Evolutionary conservation across 1,140 invertebrate genomes (phyloP).

Genomic region (Scaptomyza graminum): DNA sequence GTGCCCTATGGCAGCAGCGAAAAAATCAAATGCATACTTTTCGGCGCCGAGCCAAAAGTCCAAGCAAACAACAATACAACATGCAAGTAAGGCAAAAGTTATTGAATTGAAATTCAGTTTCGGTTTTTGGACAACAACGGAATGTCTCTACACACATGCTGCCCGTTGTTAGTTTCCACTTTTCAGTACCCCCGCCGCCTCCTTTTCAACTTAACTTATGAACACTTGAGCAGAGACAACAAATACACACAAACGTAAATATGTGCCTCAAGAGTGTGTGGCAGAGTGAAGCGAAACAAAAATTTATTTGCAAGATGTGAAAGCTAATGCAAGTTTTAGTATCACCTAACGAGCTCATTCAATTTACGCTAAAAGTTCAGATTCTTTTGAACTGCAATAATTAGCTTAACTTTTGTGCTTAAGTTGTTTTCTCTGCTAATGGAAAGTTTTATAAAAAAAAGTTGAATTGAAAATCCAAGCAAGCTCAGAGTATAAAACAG

Average conservation of each 20-base stretch:
- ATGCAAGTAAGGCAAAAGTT: constrained; percentile 40
- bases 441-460: not conserved
- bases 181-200: constrained; percentile 12
- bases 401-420: constrained; percentile 7
- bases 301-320: constrained; percentile 17
- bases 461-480: not conserved
- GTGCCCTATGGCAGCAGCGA: constrained; percentile 2
- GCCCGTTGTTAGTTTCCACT: constrained; percentile 24
- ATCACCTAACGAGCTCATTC: constrained; percentile 22
- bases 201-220: constrained; percentile 9
- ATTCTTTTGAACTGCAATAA: constrained; percentile 7
- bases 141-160: constrained; percentile 48
- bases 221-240: constrained; percentile 23
- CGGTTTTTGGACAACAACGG: constrained; percentile 46
- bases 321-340: constrained; percentile 4
- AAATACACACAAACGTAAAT: too few species aligned
- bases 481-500: not conserved
- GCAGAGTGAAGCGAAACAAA: not conserved
- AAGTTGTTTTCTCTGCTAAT: not conserved
- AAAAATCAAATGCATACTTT: constrained; percentile 39
- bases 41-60: constrained; percentile 32
- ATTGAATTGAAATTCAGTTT: constrained; percentile 62
- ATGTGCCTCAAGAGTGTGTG: too few species aligned
- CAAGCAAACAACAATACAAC: constrained; percentile 12
- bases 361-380: constrained; percentile 8